Evolutionary conservation across 2,113 vertebrate genomes (phyloP).

Genomic region (Engraulis encrasicolus): DNA sequence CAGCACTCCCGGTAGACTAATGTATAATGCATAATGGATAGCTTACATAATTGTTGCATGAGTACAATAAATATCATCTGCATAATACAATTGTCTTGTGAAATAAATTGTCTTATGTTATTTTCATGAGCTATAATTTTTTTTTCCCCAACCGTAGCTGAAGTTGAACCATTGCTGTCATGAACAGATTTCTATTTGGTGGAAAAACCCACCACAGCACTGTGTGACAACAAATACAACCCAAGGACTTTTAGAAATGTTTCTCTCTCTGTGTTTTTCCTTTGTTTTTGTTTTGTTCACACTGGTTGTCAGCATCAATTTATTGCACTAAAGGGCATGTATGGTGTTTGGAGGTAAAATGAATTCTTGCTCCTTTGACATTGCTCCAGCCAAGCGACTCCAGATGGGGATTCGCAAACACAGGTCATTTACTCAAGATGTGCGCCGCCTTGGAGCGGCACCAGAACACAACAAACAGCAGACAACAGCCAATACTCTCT

Average conservation of each 20-base stretch:
- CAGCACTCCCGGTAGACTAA: no score
- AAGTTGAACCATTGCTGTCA: background rate
- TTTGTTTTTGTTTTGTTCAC: background rate
- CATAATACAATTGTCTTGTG: no score
- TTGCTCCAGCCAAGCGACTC: conserved; percentile 37
- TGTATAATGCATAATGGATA: background rate
- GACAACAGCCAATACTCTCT: background rate
- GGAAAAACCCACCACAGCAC: background rate
- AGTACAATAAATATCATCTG: no score
- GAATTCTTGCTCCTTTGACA: conserved; percentile 31
- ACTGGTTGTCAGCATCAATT: conserved; percentile 45
- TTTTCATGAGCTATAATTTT: background rate
- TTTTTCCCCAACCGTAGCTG: background rate
- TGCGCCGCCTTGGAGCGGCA: background rate
- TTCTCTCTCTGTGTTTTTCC: background rate
- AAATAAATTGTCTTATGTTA: no score
- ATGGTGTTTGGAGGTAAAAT: conserved; percentile 19
- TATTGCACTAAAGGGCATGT: conserved; percentile 33
- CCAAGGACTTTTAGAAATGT: background rate
- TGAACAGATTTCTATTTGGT: background rate
- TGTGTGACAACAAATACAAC: background rate
- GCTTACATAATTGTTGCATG: background rate
- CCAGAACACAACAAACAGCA: background rate
- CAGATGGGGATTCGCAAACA: conserved; percentile 37
- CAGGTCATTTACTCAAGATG: conserved; percentile 1